Base-by-base conservation (phyloP, 2,113 vertebrate species). In the Actenoides lindsayi region DNA sequence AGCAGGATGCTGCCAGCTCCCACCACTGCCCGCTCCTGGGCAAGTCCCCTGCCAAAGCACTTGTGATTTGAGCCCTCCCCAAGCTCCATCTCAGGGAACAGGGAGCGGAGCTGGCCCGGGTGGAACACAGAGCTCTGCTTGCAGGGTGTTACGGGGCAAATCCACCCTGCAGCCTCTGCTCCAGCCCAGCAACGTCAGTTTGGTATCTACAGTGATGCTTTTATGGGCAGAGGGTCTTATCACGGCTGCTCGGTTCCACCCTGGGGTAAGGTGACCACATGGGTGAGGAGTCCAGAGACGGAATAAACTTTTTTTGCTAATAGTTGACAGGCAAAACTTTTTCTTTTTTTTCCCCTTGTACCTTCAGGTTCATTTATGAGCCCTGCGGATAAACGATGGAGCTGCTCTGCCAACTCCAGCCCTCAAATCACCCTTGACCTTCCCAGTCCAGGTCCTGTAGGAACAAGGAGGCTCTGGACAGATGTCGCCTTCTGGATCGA, bases 111-210 rank as follows among this genome's bases (percentile, higher is more conserved):
- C 15, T 1, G 5, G 41, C 21, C 60, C 19, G 71, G 71, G 23
- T 54, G 64, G 31, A 51, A 5, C 0, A 21, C 67, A 13, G 42
- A 67, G 50, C 25, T 37, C 25, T 42, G 25, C 64, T 10, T 21
- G n/a, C 30, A 13, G 81, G 31, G 42, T 21, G 5, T 18, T 7
- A 27, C 0, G 10, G 44, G 31, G 3, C 13, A 59, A 73, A 77
- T 8, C 30, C 42, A 5, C 14, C 5, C 37, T 59, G 2, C 0
- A 0, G 31, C 39, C 4, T 30, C 19, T 24, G 62, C 46, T 60
- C 20, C 69, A 69, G 56, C 54, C 53, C 76, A 33, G 39, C n/a
- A 6, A 6, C 4, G 24, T 18, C 11, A 33, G 3, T 23, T 39
- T 18, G 46, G n/a, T 39, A 27, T 31, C 68, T n/a, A 7, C 68